phyloP scores from a whole-genome alignment of 2,888 invertebrate species.

The Smittia aterrima region DNA sequence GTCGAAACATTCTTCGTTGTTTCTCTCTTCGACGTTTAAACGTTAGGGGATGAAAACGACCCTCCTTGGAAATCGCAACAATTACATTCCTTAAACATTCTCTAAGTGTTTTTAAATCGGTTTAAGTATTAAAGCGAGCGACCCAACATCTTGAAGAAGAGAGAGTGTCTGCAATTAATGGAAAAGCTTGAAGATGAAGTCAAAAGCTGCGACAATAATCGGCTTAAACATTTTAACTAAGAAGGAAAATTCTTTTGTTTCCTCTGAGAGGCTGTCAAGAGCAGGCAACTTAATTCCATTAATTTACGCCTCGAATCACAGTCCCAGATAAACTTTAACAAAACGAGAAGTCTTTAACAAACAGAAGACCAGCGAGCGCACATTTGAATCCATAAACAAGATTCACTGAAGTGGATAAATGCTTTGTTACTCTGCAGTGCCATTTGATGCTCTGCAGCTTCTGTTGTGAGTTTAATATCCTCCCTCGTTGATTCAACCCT shows the following conservation, averaged over 20 bases:
- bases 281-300: conserved; percentile 33
- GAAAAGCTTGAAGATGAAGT: conserved; percentile 11
- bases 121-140: conserved; percentile 13
- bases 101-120: conserved; percentile 39
- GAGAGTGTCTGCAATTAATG: conserved; percentile 35
- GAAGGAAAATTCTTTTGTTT: background rate
- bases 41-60: conserved; percentile 19
- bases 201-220: conserved; percentile 21
- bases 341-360: background rate
- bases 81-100: conserved; percentile 28
- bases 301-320: conserved; percentile 12
- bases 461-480: conserved; percentile 36
- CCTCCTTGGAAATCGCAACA: conserved; percentile 2
- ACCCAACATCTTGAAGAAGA: background rate
- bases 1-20: background rate
- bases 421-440: conserved; percentile 35
- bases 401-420: conserved; percentile 38
- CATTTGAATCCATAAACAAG: conserved; percentile 25
- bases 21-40: background rate
- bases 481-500: conserved; percentile 3
- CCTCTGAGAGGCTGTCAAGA: conserved; percentile 16
- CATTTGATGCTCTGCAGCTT: conserved; percentile 25
- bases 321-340: background rate
- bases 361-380: background rate
- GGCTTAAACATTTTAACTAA: background rate